Conservation (phyloP, 2,797 vertebrate genomes). For the Hipposideros larvatus region DNA sequence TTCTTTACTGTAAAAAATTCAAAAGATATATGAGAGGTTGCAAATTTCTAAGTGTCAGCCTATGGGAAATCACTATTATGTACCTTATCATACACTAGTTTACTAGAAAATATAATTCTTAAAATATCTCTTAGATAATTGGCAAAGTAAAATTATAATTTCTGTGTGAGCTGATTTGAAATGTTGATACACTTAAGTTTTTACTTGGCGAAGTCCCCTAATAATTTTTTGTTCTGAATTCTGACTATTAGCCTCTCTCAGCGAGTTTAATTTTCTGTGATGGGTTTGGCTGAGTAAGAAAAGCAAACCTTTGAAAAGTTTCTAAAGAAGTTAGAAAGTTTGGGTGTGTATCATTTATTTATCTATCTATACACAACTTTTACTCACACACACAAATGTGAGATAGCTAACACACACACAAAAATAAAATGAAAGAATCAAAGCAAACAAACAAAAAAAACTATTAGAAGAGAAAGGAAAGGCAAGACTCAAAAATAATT, state of each 20-base stretch:
- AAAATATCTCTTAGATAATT: not conserved
- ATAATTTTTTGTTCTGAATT: slow-evolving; percentile 9
- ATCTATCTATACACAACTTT: not conserved
- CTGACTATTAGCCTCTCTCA: not conserved
- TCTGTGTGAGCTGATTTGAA: not conserved
- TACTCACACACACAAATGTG: not conserved
- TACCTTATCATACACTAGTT: not conserved
- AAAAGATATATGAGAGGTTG: not conserved
- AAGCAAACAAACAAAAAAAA: not conserved
- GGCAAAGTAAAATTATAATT: not conserved
- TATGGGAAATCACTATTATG: not conserved
- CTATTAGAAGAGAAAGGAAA: slow-evolving; percentile 5
- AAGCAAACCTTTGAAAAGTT: not conserved
- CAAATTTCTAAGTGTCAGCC: not conserved
- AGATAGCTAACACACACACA: not conserved
- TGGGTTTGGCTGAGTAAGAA: not conserved
- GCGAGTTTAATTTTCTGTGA: slow-evolving; percentile 38
- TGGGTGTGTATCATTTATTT: not conserved
- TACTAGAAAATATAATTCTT: not conserved
- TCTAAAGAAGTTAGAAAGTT: not conserved
- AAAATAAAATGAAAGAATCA: not conserved
- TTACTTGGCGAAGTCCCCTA: not conserved
- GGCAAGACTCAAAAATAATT: not conserved
- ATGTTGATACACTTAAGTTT: not conserved
- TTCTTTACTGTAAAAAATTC: not conserved